Evolutionary conservation across 2,113 vertebrate species (phyloP).

Genomic region (Clinocottus analis): DNA sequence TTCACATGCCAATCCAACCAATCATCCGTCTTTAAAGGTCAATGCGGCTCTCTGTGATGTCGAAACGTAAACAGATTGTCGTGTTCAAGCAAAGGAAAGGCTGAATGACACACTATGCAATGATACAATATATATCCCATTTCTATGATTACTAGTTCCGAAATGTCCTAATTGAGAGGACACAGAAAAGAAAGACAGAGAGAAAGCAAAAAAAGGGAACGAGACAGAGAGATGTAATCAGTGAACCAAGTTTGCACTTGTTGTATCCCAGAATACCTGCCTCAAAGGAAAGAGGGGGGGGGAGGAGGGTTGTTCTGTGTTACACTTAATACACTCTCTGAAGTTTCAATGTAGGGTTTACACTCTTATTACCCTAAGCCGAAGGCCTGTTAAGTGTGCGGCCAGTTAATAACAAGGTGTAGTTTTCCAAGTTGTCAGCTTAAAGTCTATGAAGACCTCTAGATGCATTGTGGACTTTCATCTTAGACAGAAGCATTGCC

Average conservation of each 20-base stretch:
- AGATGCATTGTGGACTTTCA: constrained; percentile 79
- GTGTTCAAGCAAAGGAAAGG: neutral
- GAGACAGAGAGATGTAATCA: constrained; percentile 76
- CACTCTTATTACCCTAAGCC: constrained; percentile 83
- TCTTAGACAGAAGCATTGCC: constrained; percentile 68
- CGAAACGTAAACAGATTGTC: constrained; percentile 17
- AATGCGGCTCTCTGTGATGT: constrained; percentile 17
- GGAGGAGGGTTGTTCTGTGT: constrained; percentile 60
- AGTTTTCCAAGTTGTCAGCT: constrained; percentile 78
- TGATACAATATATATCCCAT: constrained; percentile 37
- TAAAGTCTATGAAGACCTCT: constrained; percentile 79
- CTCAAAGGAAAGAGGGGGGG: constrained; percentile 70
- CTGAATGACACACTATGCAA: neutral
- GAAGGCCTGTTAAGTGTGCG: constrained; percentile 78
- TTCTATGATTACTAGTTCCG: constrained; percentile 44
- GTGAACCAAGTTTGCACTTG: constrained; percentile 81
- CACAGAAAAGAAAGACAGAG: constrained; percentile 52
- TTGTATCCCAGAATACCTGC: constrained; percentile 72
- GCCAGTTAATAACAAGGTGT: constrained; percentile 83
- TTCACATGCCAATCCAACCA: constrained; percentile 5
- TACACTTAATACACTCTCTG: constrained; percentile 78
- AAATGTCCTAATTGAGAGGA: constrained; percentile 65
- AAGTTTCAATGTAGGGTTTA: constrained; percentile 76
- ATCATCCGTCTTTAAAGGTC: neutral
- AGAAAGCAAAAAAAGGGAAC: constrained; percentile 62